A percentile compares a stretch with the other conserved stretches of the same genome.
Evolutionary conservation across 2,888 invertebrate genomes (phyloP).

Genomic region (Xanthorhoe spadicearia): DNA sequence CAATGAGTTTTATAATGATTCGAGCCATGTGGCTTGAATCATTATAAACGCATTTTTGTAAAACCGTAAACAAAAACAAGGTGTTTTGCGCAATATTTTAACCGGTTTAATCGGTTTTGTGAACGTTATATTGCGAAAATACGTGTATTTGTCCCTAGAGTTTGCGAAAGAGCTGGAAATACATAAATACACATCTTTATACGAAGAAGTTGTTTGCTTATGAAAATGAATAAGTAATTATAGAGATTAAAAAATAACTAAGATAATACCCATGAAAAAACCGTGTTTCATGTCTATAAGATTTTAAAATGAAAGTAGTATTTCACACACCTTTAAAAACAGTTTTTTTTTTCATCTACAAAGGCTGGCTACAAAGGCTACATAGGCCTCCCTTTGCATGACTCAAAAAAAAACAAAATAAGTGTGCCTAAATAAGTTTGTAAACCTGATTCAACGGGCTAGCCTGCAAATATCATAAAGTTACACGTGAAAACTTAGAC

Average conservation of each 20-base stretch:
- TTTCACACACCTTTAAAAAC: too few relatives aligned
- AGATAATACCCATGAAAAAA: too few relatives aligned
- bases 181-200: not conserved
- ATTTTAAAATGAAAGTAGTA: too few relatives aligned
- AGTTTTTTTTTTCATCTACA: too few relatives aligned
- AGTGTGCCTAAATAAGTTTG: too few relatives aligned
- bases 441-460: not conserved
- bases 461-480: not conserved
- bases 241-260: too few relatives aligned
- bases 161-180: not conserved
- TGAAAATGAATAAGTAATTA: not conserved
- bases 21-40: not conserved
- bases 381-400: too few relatives aligned
- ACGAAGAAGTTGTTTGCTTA: not conserved
- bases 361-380: too few relatives aligned
- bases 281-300: too few relatives aligned
- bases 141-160: not conserved
- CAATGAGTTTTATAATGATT: too few relatives aligned
- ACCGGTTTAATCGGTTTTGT: not conserved
- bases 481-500: constrained; percentile 4
- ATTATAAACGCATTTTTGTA: not conserved
- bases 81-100: not conserved
- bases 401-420: not conserved
- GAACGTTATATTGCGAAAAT: not conserved
- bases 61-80: constrained; percentile 1